Conservation (phyloP, 2,888 invertebrate genomes). For the Gonocerus acuteangulatus region DNA sequence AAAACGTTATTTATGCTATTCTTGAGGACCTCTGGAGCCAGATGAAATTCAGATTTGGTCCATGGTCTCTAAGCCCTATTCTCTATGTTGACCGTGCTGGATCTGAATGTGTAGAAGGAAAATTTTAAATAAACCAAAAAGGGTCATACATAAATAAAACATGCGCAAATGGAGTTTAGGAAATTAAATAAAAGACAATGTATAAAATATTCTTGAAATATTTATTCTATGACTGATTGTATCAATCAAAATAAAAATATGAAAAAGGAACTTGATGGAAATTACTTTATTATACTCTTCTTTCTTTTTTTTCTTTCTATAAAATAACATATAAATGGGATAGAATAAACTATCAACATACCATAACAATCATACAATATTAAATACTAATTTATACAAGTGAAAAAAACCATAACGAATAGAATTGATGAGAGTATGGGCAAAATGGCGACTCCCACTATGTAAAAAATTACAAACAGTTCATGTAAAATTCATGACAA, state of each 20-base stretch:
- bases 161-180: no score
- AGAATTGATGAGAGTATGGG: neutral
- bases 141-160: no score
- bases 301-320: neutral
- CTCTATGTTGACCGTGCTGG: no score
- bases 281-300: neutral
- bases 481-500: neutral
- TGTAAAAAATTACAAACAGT: constrained; percentile 3
- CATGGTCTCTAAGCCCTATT: no score
- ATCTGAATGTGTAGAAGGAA: no score
- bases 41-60: no score
- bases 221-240: constrained; percentile 21
- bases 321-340: constrained; percentile 16
- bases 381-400: constrained; percentile 16
- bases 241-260: constrained; percentile 23
- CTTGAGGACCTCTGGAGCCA: no score
- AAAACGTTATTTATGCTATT: no score
- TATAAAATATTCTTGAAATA: constrained; percentile 1
- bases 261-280: constrained; percentile 15
- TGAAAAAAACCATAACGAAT: constrained; percentile 7
- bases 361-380: constrained; percentile 16
- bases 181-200: no score
- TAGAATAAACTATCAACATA: constrained; percentile 22
- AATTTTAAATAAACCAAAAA: no score
- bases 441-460: neutral